Evolutionary conservation across 1,140 invertebrate genomes (phyloP), one percentile per base, ranked within the genome.

Genomic region (Caenorhabditis tropicalis): DNA sequence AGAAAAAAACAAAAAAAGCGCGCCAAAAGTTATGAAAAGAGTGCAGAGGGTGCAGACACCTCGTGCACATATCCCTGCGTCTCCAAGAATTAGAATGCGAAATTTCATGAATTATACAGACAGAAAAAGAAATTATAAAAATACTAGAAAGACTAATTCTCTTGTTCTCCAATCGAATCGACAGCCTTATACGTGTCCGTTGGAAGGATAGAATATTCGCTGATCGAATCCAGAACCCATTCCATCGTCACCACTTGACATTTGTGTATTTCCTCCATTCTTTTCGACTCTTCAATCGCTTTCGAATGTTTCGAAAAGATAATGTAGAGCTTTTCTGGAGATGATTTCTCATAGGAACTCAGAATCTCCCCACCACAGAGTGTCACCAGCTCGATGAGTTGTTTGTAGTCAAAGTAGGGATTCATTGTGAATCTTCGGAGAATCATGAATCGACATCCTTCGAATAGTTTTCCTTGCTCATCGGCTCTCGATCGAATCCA

Each of bases 171-270:
- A 36, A 36, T 56, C 53, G 24, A 33, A 46, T 74, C 65, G 4
- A 74, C 36, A 9, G 65, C 65, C 19, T 46, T 1, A 15, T 74
- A 74, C 6, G 33, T 9, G 4, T 39, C 21, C 16, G 65, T 74
- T 0, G 65, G 65, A 27, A 74, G 65, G 12, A 39, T 39, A 7
- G n/a, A 43, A 43, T 74, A 74, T 19, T 74, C 65, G 29, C 65
- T 74, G 65, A 74, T 74, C 43, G 36, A 24, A 43, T 74, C 65
- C 65, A 74, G 24, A 15, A 74, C 65, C 65, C 65, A 74, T 74
- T 74, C 65, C 65, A 46, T 74, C 9, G 36, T 43, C 19, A 74
- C 36, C 36, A 74, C 65, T 19, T 43, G 6, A 43, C 65, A 74
- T 10, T 74, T 74, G n/a, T 74, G 43, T 7, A 74, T 6, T 36